Evolutionary conservation across 2,888 invertebrate genomes (phyloP), one percentile per base, ranked within the genome.

Genomic region (Caenorhabditis imperialis): DNA sequence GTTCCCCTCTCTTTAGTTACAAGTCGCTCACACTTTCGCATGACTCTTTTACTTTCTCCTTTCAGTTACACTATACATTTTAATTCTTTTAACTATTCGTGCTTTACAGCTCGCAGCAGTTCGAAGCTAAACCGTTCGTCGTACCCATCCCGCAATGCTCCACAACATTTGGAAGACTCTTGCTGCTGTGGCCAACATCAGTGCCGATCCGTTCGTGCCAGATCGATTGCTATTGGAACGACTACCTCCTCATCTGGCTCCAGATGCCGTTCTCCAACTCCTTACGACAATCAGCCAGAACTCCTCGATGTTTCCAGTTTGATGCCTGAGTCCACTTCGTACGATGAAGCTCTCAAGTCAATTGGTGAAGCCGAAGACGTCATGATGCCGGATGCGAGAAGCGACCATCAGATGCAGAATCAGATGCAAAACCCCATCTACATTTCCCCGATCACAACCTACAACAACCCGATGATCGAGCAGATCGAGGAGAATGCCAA

Each of bases 291-390:
- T 22, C 42, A 60, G 2, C n/a, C 55, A 0, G 72, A 69, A 27
- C 18, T 37, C 20, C 14, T 37, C 6, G 47, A 58, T 27, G 71
- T 62, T 22, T 16, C 57, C 25, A 37, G 23, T 18, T 27, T 67
- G 22, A 25, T 78, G 38, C 71, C 78, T 7, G 65, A 60, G 14
- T 77, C 78, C 4, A 62, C 76, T 12, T 82, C 81, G 10, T 82
- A 82, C 47, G 74, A 80, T 14, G 81, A 82, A 33, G 81, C 81
- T 0, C 51, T 82, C 16, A 69, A 73, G 23, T 58, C 62, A 4
- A 51, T 54, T 18, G 65, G 44, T n/a, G 65, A 60, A 30, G 16
- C 27, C 5, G 22, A 51, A 14, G 63, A 63, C 22, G 62, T 55
- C 10, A 22, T 48, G n/a, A 55, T 54, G 23, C 35, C 53, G 7